phyloP scores from a whole-genome alignment of 1,140 invertebrate genomes.

The Atopsyche davidsoni region DNA sequence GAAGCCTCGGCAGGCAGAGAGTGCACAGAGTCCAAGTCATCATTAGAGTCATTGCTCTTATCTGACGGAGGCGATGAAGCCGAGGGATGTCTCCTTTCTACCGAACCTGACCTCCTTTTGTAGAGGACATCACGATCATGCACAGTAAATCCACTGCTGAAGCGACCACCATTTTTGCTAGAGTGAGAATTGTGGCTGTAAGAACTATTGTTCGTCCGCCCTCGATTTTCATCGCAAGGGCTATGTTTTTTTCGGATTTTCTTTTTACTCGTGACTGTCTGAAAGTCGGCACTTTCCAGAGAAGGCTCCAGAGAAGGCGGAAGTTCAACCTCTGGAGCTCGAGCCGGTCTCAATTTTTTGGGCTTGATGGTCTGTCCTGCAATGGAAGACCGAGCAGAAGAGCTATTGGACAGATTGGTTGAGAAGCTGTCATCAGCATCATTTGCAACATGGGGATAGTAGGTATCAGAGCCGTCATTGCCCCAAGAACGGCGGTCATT shows the following conservation, averaged over 20 bases:
- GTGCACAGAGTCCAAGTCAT: slow-evolving; percentile 66
- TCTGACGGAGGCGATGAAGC: slow-evolving; percentile 59
- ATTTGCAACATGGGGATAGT: slow-evolving; percentile 39
- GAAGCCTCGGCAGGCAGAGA: slow-evolving; percentile 59
- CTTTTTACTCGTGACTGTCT: slow-evolving; percentile 67
- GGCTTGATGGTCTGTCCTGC: slow-evolving; percentile 37
- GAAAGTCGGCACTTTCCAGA: slow-evolving; percentile 55
- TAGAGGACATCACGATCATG: slow-evolving; percentile 25
- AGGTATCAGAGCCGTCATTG: slow-evolving; percentile 50
- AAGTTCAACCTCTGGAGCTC: slow-evolving; percentile 14
- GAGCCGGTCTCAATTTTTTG: slow-evolving; percentile 29
- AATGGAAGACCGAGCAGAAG: slow-evolving; percentile 23
- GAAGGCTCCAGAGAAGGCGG: slow-evolving; percentile 32
- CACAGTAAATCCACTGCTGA: slow-evolving; percentile 9
- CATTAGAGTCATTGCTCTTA: slow-evolving; percentile 66
- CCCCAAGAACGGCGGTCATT: slow-evolving; percentile 54
- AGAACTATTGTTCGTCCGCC: slow-evolving; percentile 23
- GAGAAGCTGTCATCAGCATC: slow-evolving; percentile 36
- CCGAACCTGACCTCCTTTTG: slow-evolving; percentile 19
- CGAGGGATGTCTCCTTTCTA: slow-evolving; percentile 44
- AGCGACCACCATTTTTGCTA: slow-evolving; percentile 16
- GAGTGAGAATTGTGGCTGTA: slow-evolving; percentile 14
- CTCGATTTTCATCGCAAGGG: slow-evolving; percentile 35
- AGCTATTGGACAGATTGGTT: slow-evolving; percentile 15
- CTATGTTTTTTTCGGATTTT: slow-evolving; percentile 58